Percentiles rank a stretch among this genome's conserved stretches.
These are phyloP conservation scores for Dynastes maya DNA, from an alignment of 2,888 invertebrate species.

Conservation along the genomic window DNA sequence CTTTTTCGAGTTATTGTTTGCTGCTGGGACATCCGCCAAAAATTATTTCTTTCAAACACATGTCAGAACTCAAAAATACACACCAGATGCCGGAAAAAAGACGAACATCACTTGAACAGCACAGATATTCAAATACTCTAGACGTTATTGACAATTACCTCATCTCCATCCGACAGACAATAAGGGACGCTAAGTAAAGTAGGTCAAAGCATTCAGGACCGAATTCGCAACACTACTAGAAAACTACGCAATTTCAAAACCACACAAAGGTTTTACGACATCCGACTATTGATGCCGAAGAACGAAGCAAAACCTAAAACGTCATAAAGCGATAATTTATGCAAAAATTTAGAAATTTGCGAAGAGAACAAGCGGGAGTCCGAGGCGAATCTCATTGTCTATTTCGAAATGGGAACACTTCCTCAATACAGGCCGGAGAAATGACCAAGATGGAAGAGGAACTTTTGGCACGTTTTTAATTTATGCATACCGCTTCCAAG, in stretches of 20 bases:
- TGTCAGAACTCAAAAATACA: neutral
- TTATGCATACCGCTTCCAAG: slow-evolving; percentile 29
- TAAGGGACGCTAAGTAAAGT: slow-evolving; percentile 28
- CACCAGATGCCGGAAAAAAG: slow-evolving; percentile 10
- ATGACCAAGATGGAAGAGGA: slow-evolving; percentile 27
- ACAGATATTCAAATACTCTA: slow-evolving; percentile 21
- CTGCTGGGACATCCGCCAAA: neutral
- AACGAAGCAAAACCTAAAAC: slow-evolving; percentile 28
- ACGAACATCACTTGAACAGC: neutral
- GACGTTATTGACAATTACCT: slow-evolving; percentile 23
- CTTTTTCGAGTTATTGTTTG: neutral
- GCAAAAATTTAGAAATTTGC: slow-evolving; percentile 47
- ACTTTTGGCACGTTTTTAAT: slow-evolving; percentile 41
- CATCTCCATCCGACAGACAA: slow-evolving; percentile 14
- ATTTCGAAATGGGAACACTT: slow-evolving; percentile 36
- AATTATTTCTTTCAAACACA: neutral
- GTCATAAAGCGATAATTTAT: slow-evolving; percentile 49
- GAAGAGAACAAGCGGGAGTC: slow-evolving; percentile 39
- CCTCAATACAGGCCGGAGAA: slow-evolving; percentile 18
- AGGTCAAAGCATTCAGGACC: slow-evolving; percentile 29
- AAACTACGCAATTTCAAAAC: slow-evolving; percentile 39
- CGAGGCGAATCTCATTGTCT: slow-evolving; percentile 32
- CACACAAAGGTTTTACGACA: slow-evolving; percentile 40
- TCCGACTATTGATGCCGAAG: slow-evolving; percentile 26
- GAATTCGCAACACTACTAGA: slow-evolving; percentile 41